Base-by-base conservation (phyloP, 2,888 invertebrate genomes). In the Axea sp. region DNA sequence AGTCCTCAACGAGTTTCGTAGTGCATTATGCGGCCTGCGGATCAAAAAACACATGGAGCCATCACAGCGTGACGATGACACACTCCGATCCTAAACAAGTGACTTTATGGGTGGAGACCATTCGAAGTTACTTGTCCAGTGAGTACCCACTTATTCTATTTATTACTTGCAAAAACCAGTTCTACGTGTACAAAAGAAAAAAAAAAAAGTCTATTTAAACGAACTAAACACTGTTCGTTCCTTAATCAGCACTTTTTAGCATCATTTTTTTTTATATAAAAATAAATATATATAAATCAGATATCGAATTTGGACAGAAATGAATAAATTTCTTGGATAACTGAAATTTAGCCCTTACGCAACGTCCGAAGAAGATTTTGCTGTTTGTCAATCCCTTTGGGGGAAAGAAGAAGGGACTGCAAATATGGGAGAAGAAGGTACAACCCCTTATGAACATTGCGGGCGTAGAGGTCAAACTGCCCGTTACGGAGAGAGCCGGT, bases 331-430 rank as follows among this genome's bases (percentile, higher is more conserved):
- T n/a, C n/a, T n/a, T n/a, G n/a, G n/a, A n/a, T n/a, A n/a, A n/a
- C n/a, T n/a, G n/a, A n/a, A n/a, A n/a, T n/a, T n/a, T n/a, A n/a
- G 91, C 86, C 76, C 85, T 90, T 31, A 84, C 83, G 1, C 88
- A 88, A 80, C 90, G 95, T 47, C 94, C 96, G 2, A 91, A 91
- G 77, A 91, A 90, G 41, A 88, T 96, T 31, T 87, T 96, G 47
- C 89, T 96, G 8, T 95, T 96, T 87, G 91, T 96, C 1, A 96
- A 96, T 88, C 96, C 96, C 0, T 94, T 91, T 83, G 95, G 96
- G 0, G 96, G 96, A 0, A 93, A 93, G 80, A 91, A 91, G 80
- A 91, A 91, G 79, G 95, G 93, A 0, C 86, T 92, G 55, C 90
- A 92, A 78, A 92, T 94, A 45, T 95, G 93, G 87, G 91, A 93